phyloP scores from a whole-genome alignment of 1,140 invertebrate genomes.

The Macrobrachium rosenbergii region DNA sequence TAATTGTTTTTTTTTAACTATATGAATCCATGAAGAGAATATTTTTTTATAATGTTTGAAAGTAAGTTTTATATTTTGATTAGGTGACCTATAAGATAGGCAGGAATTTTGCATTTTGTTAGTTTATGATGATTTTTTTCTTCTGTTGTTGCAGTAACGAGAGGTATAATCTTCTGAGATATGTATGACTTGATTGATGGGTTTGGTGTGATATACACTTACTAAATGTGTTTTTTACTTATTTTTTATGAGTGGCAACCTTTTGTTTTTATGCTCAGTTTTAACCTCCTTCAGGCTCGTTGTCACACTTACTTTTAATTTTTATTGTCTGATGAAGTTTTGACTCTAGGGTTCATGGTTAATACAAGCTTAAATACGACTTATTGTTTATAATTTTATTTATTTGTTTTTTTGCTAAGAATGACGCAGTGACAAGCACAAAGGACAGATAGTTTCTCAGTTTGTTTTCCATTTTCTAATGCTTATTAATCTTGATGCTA shows the following conservation, averaged over 20 bases:
- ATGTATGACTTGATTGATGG: background rate
- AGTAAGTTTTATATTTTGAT: background rate
- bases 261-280: constrained; percentile 14
- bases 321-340: constrained; percentile 23
- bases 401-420: constrained; percentile 25
- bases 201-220: background rate
- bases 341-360: constrained; percentile 4
- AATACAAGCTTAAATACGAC: background rate
- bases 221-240: background rate
- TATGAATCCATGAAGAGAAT: too few relatives aligned
- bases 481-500: constrained; percentile 13
- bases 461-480: background rate
- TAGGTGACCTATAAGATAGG: background rate
- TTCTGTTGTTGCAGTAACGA: background rate
- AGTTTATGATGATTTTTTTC: background rate
- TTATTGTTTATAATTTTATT: constrained; percentile 29
- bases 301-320: background rate
- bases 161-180: background rate
- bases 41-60: too few relatives aligned
- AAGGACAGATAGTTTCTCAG: constrained; percentile 40
- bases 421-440: constrained; percentile 60
- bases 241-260: background rate
- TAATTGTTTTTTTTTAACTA: too few relatives aligned
- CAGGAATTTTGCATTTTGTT: too few relatives aligned
- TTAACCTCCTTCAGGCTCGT: background rate